These are phyloP conservation scores for Argentina silus DNA, from an alignment of 2,797 vertebrate genomes.

Conservation along the genomic window DNA sequence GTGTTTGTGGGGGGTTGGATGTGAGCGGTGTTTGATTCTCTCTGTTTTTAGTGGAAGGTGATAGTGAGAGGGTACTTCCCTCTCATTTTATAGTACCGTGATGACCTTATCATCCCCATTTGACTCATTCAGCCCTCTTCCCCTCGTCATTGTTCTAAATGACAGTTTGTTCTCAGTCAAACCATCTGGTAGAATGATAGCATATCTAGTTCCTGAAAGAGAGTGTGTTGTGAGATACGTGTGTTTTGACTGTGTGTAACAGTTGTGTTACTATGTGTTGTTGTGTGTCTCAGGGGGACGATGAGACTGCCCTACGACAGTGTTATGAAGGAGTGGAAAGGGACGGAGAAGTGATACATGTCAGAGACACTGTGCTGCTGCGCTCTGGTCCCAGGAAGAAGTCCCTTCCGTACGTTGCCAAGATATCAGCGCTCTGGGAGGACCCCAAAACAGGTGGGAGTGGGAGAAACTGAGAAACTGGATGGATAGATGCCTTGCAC, in stretches of 20 bases:
- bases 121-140: too few species aligned
- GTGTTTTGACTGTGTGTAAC: slow-evolving; percentile 51
- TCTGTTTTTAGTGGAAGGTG: too few species aligned
- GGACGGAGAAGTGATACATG: slow-evolving; percentile 91
- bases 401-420: slow-evolving; percentile 95
- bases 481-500: neutral
- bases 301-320: slow-evolving; percentile 89
- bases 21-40: too few species aligned
- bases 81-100: too few species aligned
- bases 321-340: slow-evolving; percentile 96
- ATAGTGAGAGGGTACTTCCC: too few species aligned
- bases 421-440: slow-evolving; percentile 98
- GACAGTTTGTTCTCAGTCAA: too few species aligned
- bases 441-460: slow-evolving; percentile 95
- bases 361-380: slow-evolving; percentile 94
- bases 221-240: neutral
- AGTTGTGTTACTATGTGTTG: neutral
- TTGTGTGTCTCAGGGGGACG: slow-evolving; percentile 84
- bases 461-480: slow-evolving; percentile 49
- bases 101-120: too few species aligned
- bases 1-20: too few species aligned
- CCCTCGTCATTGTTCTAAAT: too few species aligned
- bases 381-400: slow-evolving; percentile 96
- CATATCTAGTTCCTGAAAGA: neutral
- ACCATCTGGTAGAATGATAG: too few species aligned